Base-by-base conservation (phyloP, 2,888 invertebrate genomes). In the Dascillus cervinus region DNA sequence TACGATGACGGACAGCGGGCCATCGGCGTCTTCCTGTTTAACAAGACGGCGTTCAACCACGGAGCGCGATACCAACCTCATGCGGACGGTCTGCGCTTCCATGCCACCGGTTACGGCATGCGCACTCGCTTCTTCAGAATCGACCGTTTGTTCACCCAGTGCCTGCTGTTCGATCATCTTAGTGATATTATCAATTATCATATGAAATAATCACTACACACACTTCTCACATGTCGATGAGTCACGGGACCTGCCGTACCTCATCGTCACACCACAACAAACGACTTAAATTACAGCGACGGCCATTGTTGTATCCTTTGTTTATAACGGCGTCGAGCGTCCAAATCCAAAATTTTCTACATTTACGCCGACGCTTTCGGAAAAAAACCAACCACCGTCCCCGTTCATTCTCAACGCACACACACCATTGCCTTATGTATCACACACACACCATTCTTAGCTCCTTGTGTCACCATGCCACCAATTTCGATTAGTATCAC, bases 131-230 rank as follows among this genome's bases (percentile, higher is more conserved):
- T 62, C 62, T 38, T 62, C 58, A 54, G 67, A 64, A 64, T 66
- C 66, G 60, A 66, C 64, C 60, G 65, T 62, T 41, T 71, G 67
- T 54, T 72, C 70, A 52, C 65, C 66, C 46, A 71, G 64, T 49
- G 69, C 60, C 58, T 71, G 72, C 55, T 70, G 69, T 57, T 73
- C 72, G 55, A 73, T 72, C 64, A 74, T 73, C 54, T 73, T 72
- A 55, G 69, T 71, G 56, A 73, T 69, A 54, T 72, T 71, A 56
- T 73, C 72, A 72, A 73, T 73, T 62, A 64, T 59, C 53, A 50
- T 54, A 37, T 32, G 41, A 37, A 44, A 35, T 36, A 43, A 43
- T 34, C 41, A 43, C 43, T 40, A 31, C 40, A 43, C 36, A 34
- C 46, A 43, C 46, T n/a, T n/a, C n/a, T 47, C 42, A 46, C 47